Conservation (phyloP, 2,888 invertebrate genomes). For the Drosophila infuscata region DNA sequence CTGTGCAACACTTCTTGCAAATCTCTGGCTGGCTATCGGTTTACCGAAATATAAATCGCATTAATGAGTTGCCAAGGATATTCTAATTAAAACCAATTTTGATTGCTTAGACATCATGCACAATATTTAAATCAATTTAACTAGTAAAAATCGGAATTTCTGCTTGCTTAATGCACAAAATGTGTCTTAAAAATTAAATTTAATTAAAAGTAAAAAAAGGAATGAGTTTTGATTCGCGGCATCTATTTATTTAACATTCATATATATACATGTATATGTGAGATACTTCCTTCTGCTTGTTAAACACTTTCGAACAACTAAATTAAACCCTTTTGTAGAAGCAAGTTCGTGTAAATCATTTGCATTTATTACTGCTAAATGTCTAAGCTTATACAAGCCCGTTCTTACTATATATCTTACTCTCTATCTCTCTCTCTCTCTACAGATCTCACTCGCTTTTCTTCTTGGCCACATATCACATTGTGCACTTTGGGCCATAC, state of each 20-base stretch:
- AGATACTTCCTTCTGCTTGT: background rate
- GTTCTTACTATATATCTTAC: background rate
- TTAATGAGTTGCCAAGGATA: constrained; percentile 20
- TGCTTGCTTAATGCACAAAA: background rate
- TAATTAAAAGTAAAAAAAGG: too few relatives aligned
- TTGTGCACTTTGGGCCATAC: constrained; percentile 30
- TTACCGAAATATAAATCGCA: constrained; percentile 6
- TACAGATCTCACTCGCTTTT: background rate
- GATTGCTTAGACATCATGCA: constrained; percentile 4
- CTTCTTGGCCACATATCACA: constrained; percentile 31
- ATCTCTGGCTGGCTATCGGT: constrained; percentile 17
- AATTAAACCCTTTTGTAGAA: background rate
- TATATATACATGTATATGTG: background rate
- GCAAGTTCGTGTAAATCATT: background rate
- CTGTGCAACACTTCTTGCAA: constrained; percentile 31
- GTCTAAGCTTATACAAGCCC: background rate
- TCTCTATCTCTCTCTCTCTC: background rate
- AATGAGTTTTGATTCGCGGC: too few relatives aligned
- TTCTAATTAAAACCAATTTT: constrained; percentile 32
- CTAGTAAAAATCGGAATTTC: background rate
- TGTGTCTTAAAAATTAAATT: background rate
- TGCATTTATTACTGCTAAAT: background rate
- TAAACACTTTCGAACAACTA: background rate
- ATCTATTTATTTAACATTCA: too few relatives aligned
- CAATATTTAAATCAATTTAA: constrained; percentile 2